phyloP scores from a whole-genome alignment of 2,888 invertebrate genomes.

The Diaphora mendica region DNA sequence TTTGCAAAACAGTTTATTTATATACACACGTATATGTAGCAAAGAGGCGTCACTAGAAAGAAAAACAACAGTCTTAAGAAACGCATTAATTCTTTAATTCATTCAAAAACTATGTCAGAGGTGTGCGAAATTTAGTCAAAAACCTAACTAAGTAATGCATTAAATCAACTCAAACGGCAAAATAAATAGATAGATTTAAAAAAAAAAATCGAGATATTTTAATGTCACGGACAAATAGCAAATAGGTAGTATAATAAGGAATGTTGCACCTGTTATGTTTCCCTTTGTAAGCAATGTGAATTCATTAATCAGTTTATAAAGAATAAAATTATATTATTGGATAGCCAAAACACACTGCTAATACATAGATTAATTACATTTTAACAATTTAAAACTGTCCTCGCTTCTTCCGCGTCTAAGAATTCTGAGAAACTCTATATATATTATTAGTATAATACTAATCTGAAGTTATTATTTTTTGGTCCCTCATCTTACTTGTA shows the following conservation, averaged over 20 bases:
- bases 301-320: no score
- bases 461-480: no score
- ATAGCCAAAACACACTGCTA: neutral
- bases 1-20: slow-evolving; percentile 59
- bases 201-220: neutral
- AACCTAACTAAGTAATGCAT: no score
- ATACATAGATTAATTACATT: neutral
- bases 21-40: slow-evolving; percentile 15
- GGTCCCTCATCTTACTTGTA: no score
- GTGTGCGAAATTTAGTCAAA: neutral
- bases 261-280: neutral
- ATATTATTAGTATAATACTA: no score
- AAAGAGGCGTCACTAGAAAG: neutral
- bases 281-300: neutral
- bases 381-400: no score
- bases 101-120: neutral
- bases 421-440: no score
- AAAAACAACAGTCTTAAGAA: neutral
- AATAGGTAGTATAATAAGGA: neutral
- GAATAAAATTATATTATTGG: neutral
- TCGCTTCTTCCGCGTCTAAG: no score
- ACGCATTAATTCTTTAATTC: neutral
- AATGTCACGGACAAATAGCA: neutral
- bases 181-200: no score
- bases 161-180: no score